Evolutionary conservation across 2,113 vertebrate species (phyloP), one percentile per base, ranked within the genome.

Genomic region (Xiphias gladius): DNA sequence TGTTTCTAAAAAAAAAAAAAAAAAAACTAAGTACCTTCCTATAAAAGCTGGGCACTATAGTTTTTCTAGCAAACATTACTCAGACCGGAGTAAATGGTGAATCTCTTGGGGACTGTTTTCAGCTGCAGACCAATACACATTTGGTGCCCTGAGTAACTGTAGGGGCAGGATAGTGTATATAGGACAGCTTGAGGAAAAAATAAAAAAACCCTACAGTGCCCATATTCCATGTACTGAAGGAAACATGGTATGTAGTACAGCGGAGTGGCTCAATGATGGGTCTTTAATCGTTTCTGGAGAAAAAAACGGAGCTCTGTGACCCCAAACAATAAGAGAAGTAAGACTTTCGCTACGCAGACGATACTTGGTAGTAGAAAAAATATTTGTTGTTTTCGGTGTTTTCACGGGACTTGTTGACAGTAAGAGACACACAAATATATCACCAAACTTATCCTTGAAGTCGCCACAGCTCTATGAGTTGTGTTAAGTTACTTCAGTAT

Each of bases 391-490:
- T 43, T 43, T 41, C 2, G 37, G 19, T 32, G 1, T 65, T 66
- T 37, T 64, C 24, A n/a, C 26, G 24, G 37, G 71, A 50, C 80
- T 46, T 76, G 52, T 67, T 80, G 79, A 80, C 73, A 77, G 14
- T 70, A 70, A 87, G 57, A 80, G 50, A 83, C 48, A 46, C 26
- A 22, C 46, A 32, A 9, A 41, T 17, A 7, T 4, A 39, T 30
- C 22, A 28, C 39, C 3, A 65, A 30, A 50, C 50, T 57, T 32
- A 6, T 50, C 58, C 57, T 65, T 32, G 26, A 77, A 84, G 79
- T 70, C 54, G 22, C 77, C 86, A 67, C 87, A 86, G 85, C 92
- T 95, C 94, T 90, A 77, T 93, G 94, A 95, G 94, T 87, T 90
- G 90, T 91, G 90, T 80, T 72, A 71, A 48, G 79, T 74, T 83